These are phyloP conservation scores for Rhyacichthys aspro DNA, from an alignment of 2,797 vertebrate species.

Conservation along the genomic window DNA sequence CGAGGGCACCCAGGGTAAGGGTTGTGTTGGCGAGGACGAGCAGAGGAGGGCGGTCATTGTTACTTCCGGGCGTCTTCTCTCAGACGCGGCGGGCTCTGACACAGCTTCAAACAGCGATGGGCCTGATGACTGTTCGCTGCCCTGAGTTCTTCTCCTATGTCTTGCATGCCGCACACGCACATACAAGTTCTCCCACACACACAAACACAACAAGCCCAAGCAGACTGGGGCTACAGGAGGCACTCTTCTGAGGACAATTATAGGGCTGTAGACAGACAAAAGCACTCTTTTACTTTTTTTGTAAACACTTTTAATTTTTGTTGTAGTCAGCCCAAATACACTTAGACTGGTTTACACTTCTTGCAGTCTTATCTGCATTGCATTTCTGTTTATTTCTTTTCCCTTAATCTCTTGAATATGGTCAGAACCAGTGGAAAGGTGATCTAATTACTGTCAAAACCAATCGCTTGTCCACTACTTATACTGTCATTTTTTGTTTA, in stretches of 20 bases:
- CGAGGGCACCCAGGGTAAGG: slow-evolving; percentile 92
- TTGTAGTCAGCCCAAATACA: slow-evolving; percentile 54
- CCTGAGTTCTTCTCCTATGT: slow-evolving; percentile 76
- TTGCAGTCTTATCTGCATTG: slow-evolving; percentile 29
- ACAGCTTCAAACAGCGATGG: slow-evolving; percentile 90
- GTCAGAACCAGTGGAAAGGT: slow-evolving; percentile 42
- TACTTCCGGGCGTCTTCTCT: slow-evolving; percentile 83
- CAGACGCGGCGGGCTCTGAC: slow-evolving; percentile 86
- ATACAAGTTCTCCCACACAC: slow-evolving; percentile 24
- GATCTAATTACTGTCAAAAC: slow-evolving; percentile 36
- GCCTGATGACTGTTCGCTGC: slow-evolving; percentile 87
- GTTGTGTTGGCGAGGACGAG: slow-evolving; percentile 85
- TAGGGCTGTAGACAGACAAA: slow-evolving; percentile 58
- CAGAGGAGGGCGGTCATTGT: slow-evolving; percentile 92
- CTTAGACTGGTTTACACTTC: slow-evolving; percentile 53
- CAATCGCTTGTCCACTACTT: background rate
- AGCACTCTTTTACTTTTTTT: slow-evolving; percentile 52
- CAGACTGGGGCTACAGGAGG: slow-evolving; percentile 47
- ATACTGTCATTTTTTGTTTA: slow-evolving; percentile 37
- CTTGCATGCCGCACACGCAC: slow-evolving; percentile 31
- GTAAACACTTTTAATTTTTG: slow-evolving; percentile 42
- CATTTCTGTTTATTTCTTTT: slow-evolving; percentile 43
- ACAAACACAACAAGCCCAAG: slow-evolving; percentile 47
- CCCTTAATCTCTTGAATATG: slow-evolving; percentile 31
- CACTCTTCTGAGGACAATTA: slow-evolving; percentile 56